Percentiles rank a stretch among this genome's conserved stretches.
Conservation (phyloP, 2,113 vertebrate genomes). For the Chloroceryle aenea region DNA sequence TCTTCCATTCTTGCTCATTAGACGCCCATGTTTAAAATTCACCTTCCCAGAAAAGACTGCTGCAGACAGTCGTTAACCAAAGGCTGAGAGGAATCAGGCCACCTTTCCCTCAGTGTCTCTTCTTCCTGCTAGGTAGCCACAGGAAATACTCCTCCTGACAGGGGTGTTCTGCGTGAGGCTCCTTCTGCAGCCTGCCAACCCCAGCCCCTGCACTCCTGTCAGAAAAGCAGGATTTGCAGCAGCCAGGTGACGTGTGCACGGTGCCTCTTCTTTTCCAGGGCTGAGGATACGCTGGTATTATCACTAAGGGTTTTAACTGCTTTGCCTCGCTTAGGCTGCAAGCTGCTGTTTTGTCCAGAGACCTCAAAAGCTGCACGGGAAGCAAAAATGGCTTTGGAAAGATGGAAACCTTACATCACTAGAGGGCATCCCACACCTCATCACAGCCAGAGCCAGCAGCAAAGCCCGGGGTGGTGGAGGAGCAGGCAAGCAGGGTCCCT, state of each 20-base stretch:
- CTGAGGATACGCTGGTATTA: neutral
- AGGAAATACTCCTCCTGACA: neutral
- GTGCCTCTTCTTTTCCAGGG: neutral
- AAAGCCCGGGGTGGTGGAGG: neutral
- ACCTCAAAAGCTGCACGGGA: neutral
- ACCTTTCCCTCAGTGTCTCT: neutral
- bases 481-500: neutral
- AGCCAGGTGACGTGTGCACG: neutral
- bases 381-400: neutral
- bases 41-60: neutral
- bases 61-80: neutral
- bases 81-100: neutral
- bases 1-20: neutral
- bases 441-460: neutral
- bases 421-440: constrained; percentile 1
- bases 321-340: neutral
- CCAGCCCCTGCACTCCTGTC: accelerated
- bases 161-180: neutral
- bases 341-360: neutral
- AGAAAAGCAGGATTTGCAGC: neutral
- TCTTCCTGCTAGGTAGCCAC: neutral
- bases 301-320: neutral
- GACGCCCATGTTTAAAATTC: neutral
- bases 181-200: neutral
- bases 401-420: neutral